Evolutionary conservation across 2,888 invertebrate genomes (phyloP).

Genomic region (Noctua pronuba): DNA sequence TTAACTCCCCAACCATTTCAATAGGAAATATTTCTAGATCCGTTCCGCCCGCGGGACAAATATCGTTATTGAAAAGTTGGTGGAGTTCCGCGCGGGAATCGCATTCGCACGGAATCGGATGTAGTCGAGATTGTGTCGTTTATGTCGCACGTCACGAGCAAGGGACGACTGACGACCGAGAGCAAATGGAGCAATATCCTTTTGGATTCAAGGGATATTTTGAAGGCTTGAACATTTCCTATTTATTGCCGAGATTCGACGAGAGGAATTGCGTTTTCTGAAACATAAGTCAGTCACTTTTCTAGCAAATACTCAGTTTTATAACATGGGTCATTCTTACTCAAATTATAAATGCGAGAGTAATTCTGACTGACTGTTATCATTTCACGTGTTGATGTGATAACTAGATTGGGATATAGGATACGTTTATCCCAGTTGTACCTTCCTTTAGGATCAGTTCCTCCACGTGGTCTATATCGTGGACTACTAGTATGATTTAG

Average conservation of each 20-base stretch:
- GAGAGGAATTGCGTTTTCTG: neutral
- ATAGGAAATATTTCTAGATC: slow-evolving; percentile 40
- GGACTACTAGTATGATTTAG: neutral
- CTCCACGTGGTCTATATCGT: neutral
- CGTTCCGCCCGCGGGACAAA: slow-evolving; percentile 35
- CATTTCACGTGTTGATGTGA: neutral
- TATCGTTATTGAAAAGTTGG: slow-evolving; percentile 58
- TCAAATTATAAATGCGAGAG: neutral
- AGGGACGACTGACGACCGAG: slow-evolving; percentile 27
- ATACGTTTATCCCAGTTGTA: neutral
- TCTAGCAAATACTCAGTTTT: neutral
- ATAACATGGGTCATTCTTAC: neutral
- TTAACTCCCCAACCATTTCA: slow-evolving; percentile 19
- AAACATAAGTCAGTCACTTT: neutral
- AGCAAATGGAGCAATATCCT: slow-evolving; percentile 6
- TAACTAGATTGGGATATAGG: neutral
- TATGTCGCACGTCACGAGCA: slow-evolving; percentile 34
- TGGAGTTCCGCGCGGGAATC: slow-evolving; percentile 41
- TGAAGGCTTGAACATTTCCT: neutral
- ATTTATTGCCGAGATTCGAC: neutral
- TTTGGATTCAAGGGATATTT: neutral
- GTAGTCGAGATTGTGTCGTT: slow-evolving; percentile 30
- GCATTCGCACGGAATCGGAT: slow-evolving; percentile 28
- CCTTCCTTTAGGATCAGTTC: neutral
- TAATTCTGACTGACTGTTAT: neutral